A percentile compares a stretch with the other conserved stretches of the same genome.
Conservation (phyloP, 2,888 invertebrate species). For the Drosophila yooni region DNA sequence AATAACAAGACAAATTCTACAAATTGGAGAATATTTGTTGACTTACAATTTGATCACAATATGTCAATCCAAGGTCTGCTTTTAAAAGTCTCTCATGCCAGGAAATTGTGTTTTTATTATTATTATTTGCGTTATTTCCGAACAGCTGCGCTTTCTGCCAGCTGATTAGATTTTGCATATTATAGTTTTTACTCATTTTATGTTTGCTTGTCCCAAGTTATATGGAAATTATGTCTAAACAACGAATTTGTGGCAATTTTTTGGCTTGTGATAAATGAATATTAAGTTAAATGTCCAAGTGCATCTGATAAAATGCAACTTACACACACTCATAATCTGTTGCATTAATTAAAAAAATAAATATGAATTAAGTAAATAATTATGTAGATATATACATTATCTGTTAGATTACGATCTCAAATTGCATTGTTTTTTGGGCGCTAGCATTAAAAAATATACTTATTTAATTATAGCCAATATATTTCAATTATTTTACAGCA, state of each 20-base stretch:
- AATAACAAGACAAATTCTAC: conserved; percentile 10
- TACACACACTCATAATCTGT: no score
- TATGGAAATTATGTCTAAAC: background rate
- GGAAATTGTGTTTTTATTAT: background rate
- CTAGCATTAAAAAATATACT: background rate
- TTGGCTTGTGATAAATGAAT: no score
- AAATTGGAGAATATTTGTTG: background rate
- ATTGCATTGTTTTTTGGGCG: conserved; percentile 7
- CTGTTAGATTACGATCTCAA: background rate
- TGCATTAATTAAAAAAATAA: background rate
- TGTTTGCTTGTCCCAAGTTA: conserved; percentile 30
- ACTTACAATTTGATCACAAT: conserved; percentile 8
- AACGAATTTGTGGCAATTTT: background rate
- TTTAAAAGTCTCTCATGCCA: background rate
- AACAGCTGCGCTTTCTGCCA: background rate
- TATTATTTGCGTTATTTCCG: background rate
- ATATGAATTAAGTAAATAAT: background rate
- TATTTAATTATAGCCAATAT: background rate
- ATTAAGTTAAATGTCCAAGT: no score
- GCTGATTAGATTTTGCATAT: background rate
- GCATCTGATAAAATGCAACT: no score
- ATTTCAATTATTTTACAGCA: conserved; percentile 48
- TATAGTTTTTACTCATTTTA: conserved; percentile 3
- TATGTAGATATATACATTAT: conserved; percentile 2
- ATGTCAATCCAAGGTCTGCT: background rate